Conservation (phyloP, 1,140 invertebrate genomes). For the Zaprionus ghesquierei region DNA sequence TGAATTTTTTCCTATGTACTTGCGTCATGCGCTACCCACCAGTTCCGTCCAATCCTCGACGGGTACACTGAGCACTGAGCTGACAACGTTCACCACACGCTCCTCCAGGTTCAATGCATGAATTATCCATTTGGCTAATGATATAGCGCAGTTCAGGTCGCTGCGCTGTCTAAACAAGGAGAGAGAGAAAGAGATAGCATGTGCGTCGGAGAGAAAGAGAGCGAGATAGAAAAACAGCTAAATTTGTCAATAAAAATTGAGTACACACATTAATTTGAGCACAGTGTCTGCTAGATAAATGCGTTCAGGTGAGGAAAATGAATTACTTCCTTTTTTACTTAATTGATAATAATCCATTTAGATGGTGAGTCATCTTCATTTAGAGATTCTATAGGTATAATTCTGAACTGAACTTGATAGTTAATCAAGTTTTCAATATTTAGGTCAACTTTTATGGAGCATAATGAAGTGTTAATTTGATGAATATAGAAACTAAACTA, state of each 20-base stretch:
- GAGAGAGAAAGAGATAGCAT: neutral
- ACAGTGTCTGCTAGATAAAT: constrained; percentile 7
- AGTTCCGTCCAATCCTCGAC: constrained; percentile 77
- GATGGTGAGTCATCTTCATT: neutral
- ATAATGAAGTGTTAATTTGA: neutral
- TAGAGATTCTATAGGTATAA: neutral
- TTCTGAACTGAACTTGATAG: neutral
- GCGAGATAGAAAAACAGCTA: constrained; percentile 2
- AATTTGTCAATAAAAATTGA: constrained; percentile 29
- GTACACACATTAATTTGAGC: neutral
- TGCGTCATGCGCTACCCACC: constrained; percentile 32
- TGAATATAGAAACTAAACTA: neutral
- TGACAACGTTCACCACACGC: constrained; percentile 70
- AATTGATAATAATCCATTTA: neutral
- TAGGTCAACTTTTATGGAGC: neutral
- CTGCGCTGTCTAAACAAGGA: constrained; percentile 62
- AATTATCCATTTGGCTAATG: constrained; percentile 73
- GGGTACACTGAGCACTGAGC: constrained; percentile 65
- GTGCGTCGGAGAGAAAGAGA: neutral
- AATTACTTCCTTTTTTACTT: neutral
- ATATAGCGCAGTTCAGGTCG: constrained; percentile 75
- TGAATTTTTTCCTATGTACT: neutral
- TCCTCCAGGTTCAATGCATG: constrained; percentile 71
- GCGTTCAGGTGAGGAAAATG: neutral
- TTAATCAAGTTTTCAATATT: neutral